Conservation (phyloP, 2,888 invertebrate species). For the Hypomecis punctinalis region DNA sequence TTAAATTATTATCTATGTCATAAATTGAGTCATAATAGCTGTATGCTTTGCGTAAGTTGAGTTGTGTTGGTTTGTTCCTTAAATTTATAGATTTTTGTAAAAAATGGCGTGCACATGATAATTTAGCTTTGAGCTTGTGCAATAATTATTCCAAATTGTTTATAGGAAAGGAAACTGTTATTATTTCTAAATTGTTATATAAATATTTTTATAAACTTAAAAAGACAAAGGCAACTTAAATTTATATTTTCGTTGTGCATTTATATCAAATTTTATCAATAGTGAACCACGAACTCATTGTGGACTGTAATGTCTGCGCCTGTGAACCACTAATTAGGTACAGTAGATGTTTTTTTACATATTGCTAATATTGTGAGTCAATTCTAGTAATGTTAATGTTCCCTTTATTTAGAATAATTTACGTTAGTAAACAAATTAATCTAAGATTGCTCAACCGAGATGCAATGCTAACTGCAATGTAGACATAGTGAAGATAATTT, state of each 20-base stretch:
- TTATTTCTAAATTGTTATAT: constrained; percentile 83
- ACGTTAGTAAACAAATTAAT: constrained; percentile 77
- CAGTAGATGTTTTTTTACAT: constrained; percentile 71
- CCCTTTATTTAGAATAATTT: constrained; percentile 82
- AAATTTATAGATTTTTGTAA: constrained; percentile 65
- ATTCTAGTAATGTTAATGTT: constrained; percentile 82
- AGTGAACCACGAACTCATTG: constrained; percentile 76
- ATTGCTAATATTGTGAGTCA: constrained; percentile 83
- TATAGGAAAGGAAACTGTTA: constrained; percentile 66
- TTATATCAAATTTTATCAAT: constrained; percentile 80
- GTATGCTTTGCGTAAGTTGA: constrained; percentile 60
- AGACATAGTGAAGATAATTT: constrained; percentile 72
- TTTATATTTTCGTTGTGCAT: constrained; percentile 83
- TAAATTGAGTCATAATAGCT: constrained; percentile 64
- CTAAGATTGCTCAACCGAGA: constrained; percentile 83
- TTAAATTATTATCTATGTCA: constrained; percentile 60
- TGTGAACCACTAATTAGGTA: constrained; percentile 69
- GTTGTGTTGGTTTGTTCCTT: constrained; percentile 81
- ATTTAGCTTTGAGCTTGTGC: constrained; percentile 83
- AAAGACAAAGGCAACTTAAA: constrained; percentile 82
- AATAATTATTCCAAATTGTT: constrained; percentile 83
- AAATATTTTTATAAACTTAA: constrained; percentile 81
- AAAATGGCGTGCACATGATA: constrained; percentile 73
- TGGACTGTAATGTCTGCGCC: constrained; percentile 77
- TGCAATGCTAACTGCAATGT: constrained; percentile 82